phyloP scores from a whole-genome alignment of 2,797 vertebrate species.

The Nyctalus aviator region DNA sequence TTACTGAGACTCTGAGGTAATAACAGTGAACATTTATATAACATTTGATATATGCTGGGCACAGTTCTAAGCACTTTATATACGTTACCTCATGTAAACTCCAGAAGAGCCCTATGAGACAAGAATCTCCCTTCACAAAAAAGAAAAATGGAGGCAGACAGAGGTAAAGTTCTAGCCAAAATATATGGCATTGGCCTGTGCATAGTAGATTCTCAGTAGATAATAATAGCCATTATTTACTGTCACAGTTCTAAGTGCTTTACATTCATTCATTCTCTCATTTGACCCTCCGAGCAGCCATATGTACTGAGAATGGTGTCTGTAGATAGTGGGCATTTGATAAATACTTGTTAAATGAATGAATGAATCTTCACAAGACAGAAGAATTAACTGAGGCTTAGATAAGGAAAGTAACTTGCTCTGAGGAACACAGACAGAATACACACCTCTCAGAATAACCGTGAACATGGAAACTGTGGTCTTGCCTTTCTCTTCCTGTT shows the following conservation, averaged over 20 bases:
- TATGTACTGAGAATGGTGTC: neutral
- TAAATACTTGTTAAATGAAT: neutral
- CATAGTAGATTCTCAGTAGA: neutral
- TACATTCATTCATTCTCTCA: neutral
- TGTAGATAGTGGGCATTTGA: neutral
- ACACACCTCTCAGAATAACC: neutral
- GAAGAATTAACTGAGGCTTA: neutral
- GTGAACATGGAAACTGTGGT: rapidly evolving
- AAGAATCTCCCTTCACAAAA: neutral
- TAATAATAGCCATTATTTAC: neutral
- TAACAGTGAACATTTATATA: neutral
- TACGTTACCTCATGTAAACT: neutral
- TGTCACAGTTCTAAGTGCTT: neutral
- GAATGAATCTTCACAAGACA: neutral
- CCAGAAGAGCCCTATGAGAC: neutral
- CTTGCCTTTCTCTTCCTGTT: neutral
- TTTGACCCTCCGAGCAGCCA: neutral
- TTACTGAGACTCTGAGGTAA: neutral
- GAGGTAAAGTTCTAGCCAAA: neutral
- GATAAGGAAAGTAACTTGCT: neutral
- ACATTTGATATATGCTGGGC: neutral
- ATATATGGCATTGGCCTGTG: neutral
- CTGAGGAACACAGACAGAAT: neutral
- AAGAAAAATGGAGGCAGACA: constrained; percentile 2
- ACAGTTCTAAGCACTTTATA: neutral